Base-by-base conservation (phyloP, 2,113 vertebrate genomes). In the Accipiter virgatus region DNA sequence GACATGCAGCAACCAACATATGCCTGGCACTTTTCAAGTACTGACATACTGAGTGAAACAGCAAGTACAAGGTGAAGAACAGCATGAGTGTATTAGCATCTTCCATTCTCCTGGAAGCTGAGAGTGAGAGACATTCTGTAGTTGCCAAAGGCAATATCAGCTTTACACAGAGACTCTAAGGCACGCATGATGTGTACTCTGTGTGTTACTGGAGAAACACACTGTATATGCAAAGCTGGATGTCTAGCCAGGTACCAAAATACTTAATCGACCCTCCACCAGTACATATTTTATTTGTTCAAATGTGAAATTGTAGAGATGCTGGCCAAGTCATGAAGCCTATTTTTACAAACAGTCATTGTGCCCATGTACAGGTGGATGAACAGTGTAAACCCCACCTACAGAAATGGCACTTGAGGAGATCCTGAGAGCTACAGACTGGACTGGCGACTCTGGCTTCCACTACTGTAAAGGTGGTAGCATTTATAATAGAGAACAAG, bases 21-120 rank as follows among this genome's bases (percentile, higher is more conserved):
- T 95, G 97, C 85, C 96, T 97, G 97, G 92, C 96, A 91, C 84
- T 91, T 95, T 90, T 95, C 93, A 96, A 95, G 91, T 85, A 96
- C 93, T 97, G 95, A 96, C 91, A 97, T 89, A 96, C 71, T 89
- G 93, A 98, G 97, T 21, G 62, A 97, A 98, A 95, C 97, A 97
- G 90, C 86, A 86, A 97, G 82, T 97, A 96, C 96, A 96, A 95
- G 96, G 97, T 97, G 95, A 90, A 91, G 96, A 98, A 97, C 97
- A 97, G 96, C 95, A 82, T 89, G 95, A 95, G 84, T 81, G 88
- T 98, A 97, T 98, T 97, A 97, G 81, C 91, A 91, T 97, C 94
- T 96, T 95, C 88, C 84, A 92, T 97, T 96, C 96, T 94, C 74
- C 92, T 97, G 86, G 81, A 94, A 98, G 82, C 55, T 74, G 71